Evolutionary conservation across 2,113 vertebrate species (phyloP).

Genomic region (Rhadina sibilatrix): DNA sequence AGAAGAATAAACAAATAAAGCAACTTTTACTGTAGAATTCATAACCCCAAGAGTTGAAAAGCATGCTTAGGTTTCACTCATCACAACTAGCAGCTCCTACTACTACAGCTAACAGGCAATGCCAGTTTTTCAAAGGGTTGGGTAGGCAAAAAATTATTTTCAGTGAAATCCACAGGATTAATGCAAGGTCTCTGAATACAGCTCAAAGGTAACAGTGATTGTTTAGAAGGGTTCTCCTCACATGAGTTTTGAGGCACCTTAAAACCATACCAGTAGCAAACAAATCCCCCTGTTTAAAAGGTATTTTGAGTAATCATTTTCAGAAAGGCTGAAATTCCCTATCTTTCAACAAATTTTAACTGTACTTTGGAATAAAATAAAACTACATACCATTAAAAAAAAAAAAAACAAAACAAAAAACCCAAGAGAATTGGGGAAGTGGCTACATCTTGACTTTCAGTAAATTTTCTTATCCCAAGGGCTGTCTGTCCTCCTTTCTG

Average conservation of each 20-base stretch:
- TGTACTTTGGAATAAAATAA: neutral
- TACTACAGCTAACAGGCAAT: neutral
- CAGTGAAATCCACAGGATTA: neutral
- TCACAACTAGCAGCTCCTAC: neutral
- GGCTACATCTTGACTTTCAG: neutral
- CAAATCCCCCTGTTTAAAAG: neutral
- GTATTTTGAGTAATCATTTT: neutral
- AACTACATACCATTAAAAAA: neutral
- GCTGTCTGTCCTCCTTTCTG: neutral
- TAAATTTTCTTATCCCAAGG: neutral
- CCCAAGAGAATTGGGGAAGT: neutral
- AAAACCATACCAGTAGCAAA: neutral
- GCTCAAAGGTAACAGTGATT: neutral
- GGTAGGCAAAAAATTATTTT: neutral
- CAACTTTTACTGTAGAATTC: neutral
- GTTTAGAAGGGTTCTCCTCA: neutral
- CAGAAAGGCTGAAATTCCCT: neutral
- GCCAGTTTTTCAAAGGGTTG: neutral
- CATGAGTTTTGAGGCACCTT: neutral
- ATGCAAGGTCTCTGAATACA: neutral
- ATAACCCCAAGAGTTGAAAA: neutral
- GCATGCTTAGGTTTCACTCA: neutral
- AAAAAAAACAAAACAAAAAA: no score
- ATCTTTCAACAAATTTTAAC: neutral
- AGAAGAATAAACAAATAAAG: neutral